These are phyloP conservation scores for Colinus virginianus DNA, from an alignment of 2,113 vertebrate species.

Conservation along the genomic window DNA sequence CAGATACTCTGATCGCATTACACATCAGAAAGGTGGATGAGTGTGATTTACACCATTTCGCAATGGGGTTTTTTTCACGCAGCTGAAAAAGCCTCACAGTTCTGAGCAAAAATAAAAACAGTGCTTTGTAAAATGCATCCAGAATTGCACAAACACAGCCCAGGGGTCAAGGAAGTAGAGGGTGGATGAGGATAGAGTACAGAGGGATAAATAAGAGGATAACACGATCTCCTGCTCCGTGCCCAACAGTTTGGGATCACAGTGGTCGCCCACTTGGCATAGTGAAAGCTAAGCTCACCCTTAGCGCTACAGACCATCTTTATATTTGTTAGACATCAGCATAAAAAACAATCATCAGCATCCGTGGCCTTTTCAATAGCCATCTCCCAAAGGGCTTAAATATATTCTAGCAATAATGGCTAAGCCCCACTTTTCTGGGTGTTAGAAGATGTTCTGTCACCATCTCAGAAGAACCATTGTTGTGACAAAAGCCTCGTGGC, in stretches of 20 bases:
- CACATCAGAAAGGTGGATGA: conserved; percentile 74
- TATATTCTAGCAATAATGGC: conserved; percentile 66
- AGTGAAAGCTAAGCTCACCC: conserved; percentile 10
- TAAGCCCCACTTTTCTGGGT: conserved; percentile 59
- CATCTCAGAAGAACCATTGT: conserved; percentile 63
- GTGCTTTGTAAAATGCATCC: conserved; percentile 47
- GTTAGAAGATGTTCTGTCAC: conserved; percentile 68
- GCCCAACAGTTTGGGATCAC: not conserved
- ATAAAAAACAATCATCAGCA: conserved; percentile 27
- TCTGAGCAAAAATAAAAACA: conserved; percentile 71
- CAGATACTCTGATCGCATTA: conserved; percentile 76
- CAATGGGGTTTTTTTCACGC: conserved; percentile 65
- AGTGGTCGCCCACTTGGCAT: not conserved
- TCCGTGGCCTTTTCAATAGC: conserved; percentile 67
- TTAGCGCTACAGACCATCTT: not conserved
- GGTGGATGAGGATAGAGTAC: conserved; percentile 7
- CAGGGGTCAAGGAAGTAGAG: conserved; percentile 44
- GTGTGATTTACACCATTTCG: conserved; percentile 74
- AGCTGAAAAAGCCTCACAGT: conserved; percentile 67
- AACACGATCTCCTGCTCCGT: conserved; percentile 28
- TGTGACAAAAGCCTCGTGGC: conserved; percentile 67
- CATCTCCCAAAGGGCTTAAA: conserved; percentile 65
- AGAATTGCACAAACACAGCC: conserved; percentile 49
- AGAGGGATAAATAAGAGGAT: conserved; percentile 10
- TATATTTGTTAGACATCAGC: conserved; percentile 50